Conservation (phyloP, 2,797 vertebrate species). For the Pseudochirops cupreus region DNA sequence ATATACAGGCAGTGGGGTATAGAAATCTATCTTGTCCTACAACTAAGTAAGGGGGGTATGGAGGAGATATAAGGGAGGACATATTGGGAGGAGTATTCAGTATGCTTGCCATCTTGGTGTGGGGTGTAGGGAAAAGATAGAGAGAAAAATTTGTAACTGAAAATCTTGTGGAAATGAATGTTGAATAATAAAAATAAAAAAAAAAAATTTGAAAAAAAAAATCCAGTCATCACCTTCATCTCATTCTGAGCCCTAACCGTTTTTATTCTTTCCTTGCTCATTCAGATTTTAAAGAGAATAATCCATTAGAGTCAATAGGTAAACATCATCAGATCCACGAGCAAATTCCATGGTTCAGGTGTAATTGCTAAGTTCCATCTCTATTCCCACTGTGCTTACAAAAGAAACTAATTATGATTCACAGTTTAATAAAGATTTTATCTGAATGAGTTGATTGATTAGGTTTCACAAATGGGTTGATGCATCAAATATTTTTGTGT, state of each 20-base stretch:
- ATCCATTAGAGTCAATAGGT: conserved; percentile 55
- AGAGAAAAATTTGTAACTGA: too few species aligned
- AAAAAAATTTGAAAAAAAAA: too few species aligned
- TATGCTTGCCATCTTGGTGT: too few species aligned
- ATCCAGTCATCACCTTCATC: neutral
- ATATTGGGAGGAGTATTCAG: too few species aligned
- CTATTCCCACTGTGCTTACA: conserved; percentile 14
- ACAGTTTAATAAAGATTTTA: conserved; percentile 36
- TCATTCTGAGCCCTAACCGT: conserved; percentile 43
- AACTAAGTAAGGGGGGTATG: too few species aligned
- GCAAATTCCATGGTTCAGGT: conserved; percentile 43
- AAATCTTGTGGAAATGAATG: too few species aligned
- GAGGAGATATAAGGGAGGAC: too few species aligned
- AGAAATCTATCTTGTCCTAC: too few species aligned
- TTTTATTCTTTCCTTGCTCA: conserved; percentile 58
- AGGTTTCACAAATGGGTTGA: conserved; percentile 63
- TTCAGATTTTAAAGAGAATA: conserved; percentile 64
- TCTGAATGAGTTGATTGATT: conserved; percentile 61
- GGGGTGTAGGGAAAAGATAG: too few species aligned
- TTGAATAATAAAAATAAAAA: too few species aligned
- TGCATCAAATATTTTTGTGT: conserved; percentile 32
- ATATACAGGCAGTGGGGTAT: too few species aligned
- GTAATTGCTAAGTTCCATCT: conserved; percentile 49
- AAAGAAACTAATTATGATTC: conserved; percentile 61
- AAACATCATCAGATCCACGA: neutral